phyloP scores from a whole-genome alignment of 1,140 invertebrate species.

The Heliconius hewitsoni region DNA sequence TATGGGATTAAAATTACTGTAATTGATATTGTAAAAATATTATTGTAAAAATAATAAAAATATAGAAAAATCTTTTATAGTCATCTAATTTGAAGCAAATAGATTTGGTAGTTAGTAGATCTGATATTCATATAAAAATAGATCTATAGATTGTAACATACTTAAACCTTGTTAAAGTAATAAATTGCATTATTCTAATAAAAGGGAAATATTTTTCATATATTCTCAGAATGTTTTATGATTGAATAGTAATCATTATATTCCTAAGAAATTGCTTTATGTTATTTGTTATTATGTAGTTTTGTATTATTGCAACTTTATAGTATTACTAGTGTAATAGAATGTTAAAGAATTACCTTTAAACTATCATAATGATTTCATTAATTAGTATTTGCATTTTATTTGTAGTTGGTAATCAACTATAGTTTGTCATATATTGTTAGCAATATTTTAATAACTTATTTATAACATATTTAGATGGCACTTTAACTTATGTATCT shows the following conservation, averaged over 20 bases:
- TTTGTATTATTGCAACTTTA: not conserved
- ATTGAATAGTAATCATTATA: not conserved
- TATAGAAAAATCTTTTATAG: not conserved
- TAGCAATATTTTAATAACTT: not conserved
- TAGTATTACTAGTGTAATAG: not conserved
- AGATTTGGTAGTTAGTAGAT: not conserved
- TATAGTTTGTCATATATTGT: slow-evolving; percentile 21
- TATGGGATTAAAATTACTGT: slow-evolving; percentile 59
- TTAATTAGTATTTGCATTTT: not conserved
- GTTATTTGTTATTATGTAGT: not conserved
- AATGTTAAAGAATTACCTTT: not conserved
- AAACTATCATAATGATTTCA: not conserved
- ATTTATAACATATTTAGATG: not conserved
- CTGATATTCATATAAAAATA: not conserved
- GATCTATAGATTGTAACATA: not conserved
- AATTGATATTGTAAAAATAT: not conserved
- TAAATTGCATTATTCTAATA: not conserved
- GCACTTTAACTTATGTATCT: slow-evolving; percentile 60
- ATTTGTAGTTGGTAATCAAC: not conserved
- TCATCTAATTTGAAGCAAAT: not conserved
- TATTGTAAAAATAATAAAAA: too few species aligned
- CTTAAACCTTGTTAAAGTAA: not conserved
- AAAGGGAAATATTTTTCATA: not conserved
- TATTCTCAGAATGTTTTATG: not conserved
- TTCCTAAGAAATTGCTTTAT: not conserved